A percentile compares a stretch with the other conserved stretches of the same genome.
phyloP scores from a whole-genome alignment of 1,140 invertebrate species.

The Drosophila parabipectinata region DNA sequence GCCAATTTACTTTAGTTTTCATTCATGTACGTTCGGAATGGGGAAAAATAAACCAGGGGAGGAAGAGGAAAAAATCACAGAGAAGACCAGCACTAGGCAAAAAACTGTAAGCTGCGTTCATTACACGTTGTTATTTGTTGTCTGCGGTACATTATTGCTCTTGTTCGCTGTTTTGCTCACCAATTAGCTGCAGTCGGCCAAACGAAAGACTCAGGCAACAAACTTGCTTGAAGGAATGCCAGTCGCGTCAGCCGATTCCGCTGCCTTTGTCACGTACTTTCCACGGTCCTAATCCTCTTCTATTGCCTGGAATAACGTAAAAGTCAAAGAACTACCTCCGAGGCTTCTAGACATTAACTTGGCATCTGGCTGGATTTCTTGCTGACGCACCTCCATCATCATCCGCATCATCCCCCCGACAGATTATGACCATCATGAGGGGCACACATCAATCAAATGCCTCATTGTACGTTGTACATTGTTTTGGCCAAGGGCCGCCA shows the following conservation, averaged over 20 bases:
- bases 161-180: slow-evolving; percentile 78
- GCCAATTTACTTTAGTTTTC: slow-evolving; percentile 74
- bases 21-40: slow-evolving; percentile 53
- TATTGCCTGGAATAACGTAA: slow-evolving; percentile 10
- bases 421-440: slow-evolving; percentile 33
- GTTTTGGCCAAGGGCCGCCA: slow-evolving; percentile 36
- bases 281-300: slow-evolving; percentile 30
- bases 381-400: slow-evolving; percentile 48
- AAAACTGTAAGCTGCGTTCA: slow-evolving; percentile 73
- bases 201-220: slow-evolving; percentile 62
- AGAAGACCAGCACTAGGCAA: neutral
- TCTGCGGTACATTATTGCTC: slow-evolving; percentile 77
- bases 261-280: slow-evolving; percentile 31
- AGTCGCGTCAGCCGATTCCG: neutral
- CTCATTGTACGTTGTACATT: slow-evolving; percentile 58
- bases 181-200: slow-evolving; percentile 64
- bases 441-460: slow-evolving; percentile 65
- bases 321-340: slow-evolving; percentile 54
- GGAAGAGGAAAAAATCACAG: slow-evolving; percentile 21
- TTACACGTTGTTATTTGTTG: slow-evolving; percentile 82
- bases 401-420: slow-evolving; percentile 37
- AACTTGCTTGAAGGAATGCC: slow-evolving; percentile 16
- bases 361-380: slow-evolving; percentile 26
- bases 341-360: slow-evolving; percentile 12
- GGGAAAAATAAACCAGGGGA: slow-evolving; percentile 27